phyloP scores from a whole-genome alignment of 1,140 invertebrate genomes.

The Tachypleus tridentatus region DNA sequence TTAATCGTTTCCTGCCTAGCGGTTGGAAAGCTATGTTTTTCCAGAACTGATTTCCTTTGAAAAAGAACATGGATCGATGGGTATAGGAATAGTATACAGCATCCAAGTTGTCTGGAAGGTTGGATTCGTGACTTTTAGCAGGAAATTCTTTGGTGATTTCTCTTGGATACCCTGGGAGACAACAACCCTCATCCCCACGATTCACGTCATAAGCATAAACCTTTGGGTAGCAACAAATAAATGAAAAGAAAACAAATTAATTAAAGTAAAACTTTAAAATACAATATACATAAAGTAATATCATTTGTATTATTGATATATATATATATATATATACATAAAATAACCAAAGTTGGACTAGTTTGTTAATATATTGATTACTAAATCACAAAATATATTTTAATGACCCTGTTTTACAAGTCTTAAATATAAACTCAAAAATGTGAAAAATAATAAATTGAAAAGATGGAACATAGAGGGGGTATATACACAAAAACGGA shows the following conservation, averaged over 20 bases:
- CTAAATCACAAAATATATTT: no score
- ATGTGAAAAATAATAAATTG: no score
- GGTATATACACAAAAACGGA: no score
- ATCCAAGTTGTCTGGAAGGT: conserved; percentile 31
- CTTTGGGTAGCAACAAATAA: conserved; percentile 19
- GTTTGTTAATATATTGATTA: no score
- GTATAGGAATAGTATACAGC: conserved; percentile 37
- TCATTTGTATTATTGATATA: no score
- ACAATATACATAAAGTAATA: no score
- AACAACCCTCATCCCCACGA: conserved; percentile 30
- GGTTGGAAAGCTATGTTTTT: conserved; percentile 32
- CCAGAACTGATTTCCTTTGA: conserved; percentile 36
- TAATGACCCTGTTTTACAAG: no score
- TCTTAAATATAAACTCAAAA: no score
- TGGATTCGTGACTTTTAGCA: conserved; percentile 9
- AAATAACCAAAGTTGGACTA: no score
- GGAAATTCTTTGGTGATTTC: conserved; percentile 32
- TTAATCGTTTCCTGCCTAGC: conserved; percentile 28
- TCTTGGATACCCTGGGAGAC: conserved; percentile 28
- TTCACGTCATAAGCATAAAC: conserved; percentile 34
- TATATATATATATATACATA: no score
- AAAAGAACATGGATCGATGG: conserved; percentile 33
- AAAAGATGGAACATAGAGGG: no score
- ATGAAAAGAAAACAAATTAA: background rate
- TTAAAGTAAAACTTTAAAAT: no score